Conservation (phyloP, 2,797 vertebrate species). For the Aldrovandia affinis region DNA sequence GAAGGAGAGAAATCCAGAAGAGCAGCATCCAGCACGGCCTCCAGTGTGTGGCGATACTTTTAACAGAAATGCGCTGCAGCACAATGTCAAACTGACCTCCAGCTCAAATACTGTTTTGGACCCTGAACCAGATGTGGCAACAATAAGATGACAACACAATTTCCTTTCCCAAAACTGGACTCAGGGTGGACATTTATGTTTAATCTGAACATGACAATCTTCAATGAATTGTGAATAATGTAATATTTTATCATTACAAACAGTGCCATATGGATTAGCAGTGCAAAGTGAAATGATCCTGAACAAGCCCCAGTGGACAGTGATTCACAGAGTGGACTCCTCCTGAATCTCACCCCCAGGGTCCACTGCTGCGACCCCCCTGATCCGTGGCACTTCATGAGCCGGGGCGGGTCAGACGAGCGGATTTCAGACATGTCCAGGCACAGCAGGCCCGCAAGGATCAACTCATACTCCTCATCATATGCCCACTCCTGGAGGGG, state of each 20-base stretch:
- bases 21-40: not conserved
- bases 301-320: no score
- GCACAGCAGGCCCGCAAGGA: conserved; percentile 88
- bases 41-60: no score
- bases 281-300: no score
- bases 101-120: not conserved
- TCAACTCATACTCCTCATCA: conserved; percentile 90
- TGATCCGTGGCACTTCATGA: conserved; percentile 97
- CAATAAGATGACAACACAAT: not conserved
- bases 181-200: not conserved
- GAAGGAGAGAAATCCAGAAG: not conserved
- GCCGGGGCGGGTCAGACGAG: conserved; percentile 85
- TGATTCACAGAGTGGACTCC: no score
- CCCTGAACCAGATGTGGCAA: not conserved
- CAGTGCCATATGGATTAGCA: not conserved
- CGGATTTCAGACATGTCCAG: conserved; percentile 91
- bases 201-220: not conserved
- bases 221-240: not conserved
- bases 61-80: not conserved
- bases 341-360: conserved; percentile 79
- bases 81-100: not conserved
- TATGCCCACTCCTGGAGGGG: conserved; percentile 84
- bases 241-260: not conserved
- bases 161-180: not conserved
- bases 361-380: conserved; percentile 96